phyloP scores from a whole-genome alignment of 2,797 vertebrate genomes.

The Ammospiza maritima region DNA sequence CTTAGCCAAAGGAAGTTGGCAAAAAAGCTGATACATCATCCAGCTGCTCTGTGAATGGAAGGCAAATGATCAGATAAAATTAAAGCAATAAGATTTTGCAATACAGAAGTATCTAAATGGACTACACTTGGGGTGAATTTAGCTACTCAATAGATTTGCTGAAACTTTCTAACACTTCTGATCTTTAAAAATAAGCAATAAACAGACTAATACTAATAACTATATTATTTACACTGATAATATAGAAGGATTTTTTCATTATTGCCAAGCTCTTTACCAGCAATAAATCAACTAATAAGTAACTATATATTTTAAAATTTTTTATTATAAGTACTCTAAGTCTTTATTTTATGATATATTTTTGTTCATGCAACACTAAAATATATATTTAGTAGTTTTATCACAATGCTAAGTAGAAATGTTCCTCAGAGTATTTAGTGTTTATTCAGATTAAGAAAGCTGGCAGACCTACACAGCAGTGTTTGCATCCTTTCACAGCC shows the following conservation, averaged over 20 bases:
- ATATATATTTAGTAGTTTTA: neutral
- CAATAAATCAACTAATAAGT: neutral
- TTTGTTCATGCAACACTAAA: neutral
- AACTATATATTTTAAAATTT: neutral
- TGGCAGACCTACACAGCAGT: neutral
- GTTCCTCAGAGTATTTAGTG: neutral
- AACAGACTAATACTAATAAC: neutral
- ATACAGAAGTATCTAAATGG: neutral
- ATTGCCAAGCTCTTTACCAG: neutral
- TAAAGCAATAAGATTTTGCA: neutral
- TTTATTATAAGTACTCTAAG: neutral
- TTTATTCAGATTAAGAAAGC: neutral
- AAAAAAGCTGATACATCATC: neutral
- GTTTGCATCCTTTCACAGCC: neutral
- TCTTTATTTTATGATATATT: neutral
- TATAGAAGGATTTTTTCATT: neutral
- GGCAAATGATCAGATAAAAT: neutral
- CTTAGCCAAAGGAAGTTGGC: neutral
- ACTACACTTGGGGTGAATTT: neutral
- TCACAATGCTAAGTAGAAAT: neutral
- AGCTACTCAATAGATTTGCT: neutral
- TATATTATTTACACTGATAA: neutral
- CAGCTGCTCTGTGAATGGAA: neutral
- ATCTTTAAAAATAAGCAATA: neutral
- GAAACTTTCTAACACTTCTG: neutral